Percentiles rank a stretch among this genome's conserved stretches.
Evolutionary conservation across 1,140 invertebrate species (phyloP).

Genomic region (Conopomorpha cramerella): DNA sequence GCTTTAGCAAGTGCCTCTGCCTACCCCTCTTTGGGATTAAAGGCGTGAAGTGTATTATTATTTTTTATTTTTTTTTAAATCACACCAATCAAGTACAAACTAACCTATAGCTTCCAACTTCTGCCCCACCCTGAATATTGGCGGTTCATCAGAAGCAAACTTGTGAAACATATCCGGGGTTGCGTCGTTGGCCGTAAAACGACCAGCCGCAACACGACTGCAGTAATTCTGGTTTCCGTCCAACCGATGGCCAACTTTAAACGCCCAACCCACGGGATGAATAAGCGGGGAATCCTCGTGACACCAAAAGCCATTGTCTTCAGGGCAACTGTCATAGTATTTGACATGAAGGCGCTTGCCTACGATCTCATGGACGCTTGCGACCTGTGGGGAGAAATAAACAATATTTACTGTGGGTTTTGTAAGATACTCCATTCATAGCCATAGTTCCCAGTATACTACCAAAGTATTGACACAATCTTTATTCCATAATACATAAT

Average conservation of each 20-base stretch:
- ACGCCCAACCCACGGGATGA: slow-evolving; percentile 95
- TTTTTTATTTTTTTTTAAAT: no score
- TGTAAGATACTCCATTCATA: no score
- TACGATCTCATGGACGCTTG: slow-evolving; percentile 86
- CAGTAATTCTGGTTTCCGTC: slow-evolving; percentile 80
- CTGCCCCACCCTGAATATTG: slow-evolving; percentile 84
- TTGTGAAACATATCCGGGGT: slow-evolving; percentile 62
- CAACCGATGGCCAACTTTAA: slow-evolving; percentile 81
- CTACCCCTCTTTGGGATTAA: no score
- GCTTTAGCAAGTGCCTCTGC: no score
- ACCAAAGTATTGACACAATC: no score
- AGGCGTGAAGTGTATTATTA: no score
- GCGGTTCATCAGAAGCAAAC: slow-evolving; percentile 34
- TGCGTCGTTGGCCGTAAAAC: slow-evolving; percentile 74
- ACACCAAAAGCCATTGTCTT: slow-evolving; percentile 92
- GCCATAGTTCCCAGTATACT: no score
- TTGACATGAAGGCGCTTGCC: slow-evolving; percentile 89
- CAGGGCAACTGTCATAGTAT: slow-evolving; percentile 82
- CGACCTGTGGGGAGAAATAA: slow-evolving; percentile 50
- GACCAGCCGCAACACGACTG: slow-evolving; percentile 64
- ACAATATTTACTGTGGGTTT: no score
- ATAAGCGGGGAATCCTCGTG: slow-evolving; percentile 93
- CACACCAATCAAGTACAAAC: no score
- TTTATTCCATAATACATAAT: no score
- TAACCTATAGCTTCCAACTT: slow-evolving; percentile 96